Evolutionary conservation across 2,113 vertebrate genomes (phyloP).

Genomic region (Tautogolabrus adspersus): DNA sequence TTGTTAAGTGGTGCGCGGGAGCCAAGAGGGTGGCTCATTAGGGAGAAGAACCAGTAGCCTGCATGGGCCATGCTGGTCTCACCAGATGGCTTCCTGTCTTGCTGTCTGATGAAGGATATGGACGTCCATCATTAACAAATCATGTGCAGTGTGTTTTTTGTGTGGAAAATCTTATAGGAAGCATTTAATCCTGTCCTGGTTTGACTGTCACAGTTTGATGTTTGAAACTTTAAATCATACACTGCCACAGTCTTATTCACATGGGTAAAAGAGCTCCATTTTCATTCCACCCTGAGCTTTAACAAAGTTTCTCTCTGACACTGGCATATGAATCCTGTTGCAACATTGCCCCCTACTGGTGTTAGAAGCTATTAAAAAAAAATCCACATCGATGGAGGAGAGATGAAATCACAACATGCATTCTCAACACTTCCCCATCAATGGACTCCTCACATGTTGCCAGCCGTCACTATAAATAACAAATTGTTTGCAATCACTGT

Average conservation of each 20-base stretch:
- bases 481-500: conserved; percentile 45
- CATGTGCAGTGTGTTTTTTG: conserved; percentile 3
- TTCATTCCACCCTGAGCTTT: conserved; percentile 36
- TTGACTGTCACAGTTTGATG: conserved; percentile 35
- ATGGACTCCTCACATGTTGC: conserved; percentile 31
- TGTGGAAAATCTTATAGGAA: conserved; percentile 4
- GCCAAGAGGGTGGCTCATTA: conserved; percentile 72
- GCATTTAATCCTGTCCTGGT: neutral
- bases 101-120: conserved; percentile 18
- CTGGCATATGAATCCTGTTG: conserved; percentile 76
- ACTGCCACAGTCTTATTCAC: conserved; percentile 34
- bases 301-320: conserved; percentile 56
- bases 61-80: conserved; percentile 35
- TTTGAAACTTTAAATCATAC: conserved; percentile 36
- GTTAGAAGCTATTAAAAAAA: rapidly evolving
- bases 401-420: conserved; percentile 22
- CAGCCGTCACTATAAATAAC: conserved; percentile 42
- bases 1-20: conserved; percentile 63
- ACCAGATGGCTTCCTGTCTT: conserved; percentile 63
- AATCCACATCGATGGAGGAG: neutral
- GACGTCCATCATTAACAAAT: conserved; percentile 50
- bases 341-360: conserved; percentile 72
- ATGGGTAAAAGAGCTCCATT: conserved; percentile 21
- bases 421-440: conserved; percentile 25
- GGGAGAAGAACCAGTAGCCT: conserved; percentile 48